Percentiles rank a stretch among this genome's conserved stretches.
Evolutionary conservation across 2,113 vertebrate genomes (phyloP).

Genomic region (Tragelaphus scriptus): DNA sequence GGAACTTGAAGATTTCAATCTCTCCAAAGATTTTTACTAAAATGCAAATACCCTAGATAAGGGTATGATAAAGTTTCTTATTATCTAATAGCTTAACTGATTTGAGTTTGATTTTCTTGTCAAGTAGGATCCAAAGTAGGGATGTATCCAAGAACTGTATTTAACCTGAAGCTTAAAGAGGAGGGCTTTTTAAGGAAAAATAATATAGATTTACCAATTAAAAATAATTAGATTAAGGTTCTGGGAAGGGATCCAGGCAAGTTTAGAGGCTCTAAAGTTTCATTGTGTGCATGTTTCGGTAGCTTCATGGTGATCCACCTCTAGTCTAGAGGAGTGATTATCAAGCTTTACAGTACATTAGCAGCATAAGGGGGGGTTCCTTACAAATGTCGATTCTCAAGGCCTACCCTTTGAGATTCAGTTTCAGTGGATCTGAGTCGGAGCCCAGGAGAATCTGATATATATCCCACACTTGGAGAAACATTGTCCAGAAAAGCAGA

Average conservation of each 20-base stretch:
- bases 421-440: neutral
- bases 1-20: neutral
- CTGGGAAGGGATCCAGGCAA: neutral
- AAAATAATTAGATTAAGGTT: neutral
- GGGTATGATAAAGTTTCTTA: neutral
- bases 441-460: neutral
- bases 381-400: neutral
- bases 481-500: neutral
- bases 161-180: neutral
- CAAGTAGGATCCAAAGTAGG: neutral
- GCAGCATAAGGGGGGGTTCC: neutral
- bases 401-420: neutral
- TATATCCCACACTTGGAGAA: neutral
- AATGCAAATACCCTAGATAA: neutral
- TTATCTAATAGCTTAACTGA: neutral
- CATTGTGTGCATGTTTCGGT: neutral
- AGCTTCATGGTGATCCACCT: neutral
- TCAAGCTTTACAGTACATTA: neutral
- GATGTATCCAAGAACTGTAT: neutral
- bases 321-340: neutral
- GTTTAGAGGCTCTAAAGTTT: neutral
- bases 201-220: neutral
- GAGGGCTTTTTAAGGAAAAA: neutral
- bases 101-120: slow-evolving; percentile 12
- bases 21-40: slow-evolving; percentile 8